Evolutionary conservation across 1,140 invertebrate genomes (phyloP).

Genomic region (Arion vulgaris): DNA sequence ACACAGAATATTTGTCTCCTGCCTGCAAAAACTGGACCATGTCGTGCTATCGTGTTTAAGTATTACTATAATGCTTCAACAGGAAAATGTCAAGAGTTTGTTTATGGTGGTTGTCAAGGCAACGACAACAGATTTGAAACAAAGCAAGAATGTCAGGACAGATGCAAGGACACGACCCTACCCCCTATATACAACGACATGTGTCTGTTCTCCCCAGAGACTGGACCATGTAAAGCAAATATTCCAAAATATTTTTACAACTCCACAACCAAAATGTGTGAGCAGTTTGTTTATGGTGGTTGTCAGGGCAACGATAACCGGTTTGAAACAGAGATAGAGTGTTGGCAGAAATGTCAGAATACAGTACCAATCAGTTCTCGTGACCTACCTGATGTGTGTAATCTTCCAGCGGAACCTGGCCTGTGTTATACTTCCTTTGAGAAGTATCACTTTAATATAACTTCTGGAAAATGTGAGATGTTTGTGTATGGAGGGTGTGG

Average conservation of each 20-base stretch:
- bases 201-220: not conserved
- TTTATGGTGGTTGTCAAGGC: not conserved
- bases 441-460: not conserved
- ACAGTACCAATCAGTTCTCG: not conserved
- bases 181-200: no score
- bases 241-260: not conserved
- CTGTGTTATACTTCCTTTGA: not conserved
- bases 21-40: not conserved
- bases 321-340: not conserved
- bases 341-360: not conserved
- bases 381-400: not conserved
- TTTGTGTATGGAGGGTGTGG: not conserved
- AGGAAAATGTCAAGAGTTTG: not conserved
- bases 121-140: not conserved
- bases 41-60: not conserved
- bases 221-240: not conserved
- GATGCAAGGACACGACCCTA: not conserved
- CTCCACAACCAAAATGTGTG: not conserved
- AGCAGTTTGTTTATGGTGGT: not conserved
- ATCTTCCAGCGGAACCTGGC: not conserved
- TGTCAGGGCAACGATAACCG: not conserved
- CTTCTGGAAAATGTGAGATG: not conserved
- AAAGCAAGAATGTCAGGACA: not conserved
- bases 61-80: not conserved
- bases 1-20: not conserved